Base-by-base conservation (phyloP, 2,113 vertebrate species). In the Mobula hypostoma region DNA sequence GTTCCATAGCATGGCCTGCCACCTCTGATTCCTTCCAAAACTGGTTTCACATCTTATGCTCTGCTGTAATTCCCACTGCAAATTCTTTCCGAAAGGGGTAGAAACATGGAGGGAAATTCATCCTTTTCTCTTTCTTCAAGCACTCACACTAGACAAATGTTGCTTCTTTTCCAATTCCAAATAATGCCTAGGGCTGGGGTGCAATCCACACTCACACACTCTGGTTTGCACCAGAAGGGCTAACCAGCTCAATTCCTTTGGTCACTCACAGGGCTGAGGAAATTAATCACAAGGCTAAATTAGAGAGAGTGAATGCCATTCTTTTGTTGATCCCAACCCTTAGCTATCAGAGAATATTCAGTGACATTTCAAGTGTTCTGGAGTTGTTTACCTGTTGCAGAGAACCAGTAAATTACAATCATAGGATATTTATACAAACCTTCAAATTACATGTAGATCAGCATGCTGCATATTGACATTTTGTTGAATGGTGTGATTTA, bases 401-500 rank as follows among this genome's bases (percentile, higher is more conserved):
- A 61, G 11, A 27, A 27, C 56, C 56, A 58, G 58, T 87, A 87
- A 61, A 58, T 87, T 29, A 12, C 56, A 61, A 7, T 87, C 56
- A 63, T 87, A 27, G 27, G 11, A 58, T 56, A 9, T 87, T 87
- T 61, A 29, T n/a, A 8, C 56, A 87, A 87, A 61, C 83, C 83
- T 87, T 87, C 29, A 29, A 29, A 61, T 87, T 87, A n/a, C 24
- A 87, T 87, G 12, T 61, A 87, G 48, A 61, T 24, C 27, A 61
- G 29, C 56, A 61, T 61, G 83, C 56, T n/a, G 83, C 83, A 87
- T 87, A 61, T 87, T 87, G 83, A 87, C 83, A 87, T 87, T 87
- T 61, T 87, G 56, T 87, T 61, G 83, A 87, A 7, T 27, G 58
- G 56, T 87, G 56, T 87, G 24, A 2, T 87, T 61, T 87, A 87